phyloP scores from a whole-genome alignment of 2,888 invertebrate genomes.

The Agriopis marginaria region DNA sequence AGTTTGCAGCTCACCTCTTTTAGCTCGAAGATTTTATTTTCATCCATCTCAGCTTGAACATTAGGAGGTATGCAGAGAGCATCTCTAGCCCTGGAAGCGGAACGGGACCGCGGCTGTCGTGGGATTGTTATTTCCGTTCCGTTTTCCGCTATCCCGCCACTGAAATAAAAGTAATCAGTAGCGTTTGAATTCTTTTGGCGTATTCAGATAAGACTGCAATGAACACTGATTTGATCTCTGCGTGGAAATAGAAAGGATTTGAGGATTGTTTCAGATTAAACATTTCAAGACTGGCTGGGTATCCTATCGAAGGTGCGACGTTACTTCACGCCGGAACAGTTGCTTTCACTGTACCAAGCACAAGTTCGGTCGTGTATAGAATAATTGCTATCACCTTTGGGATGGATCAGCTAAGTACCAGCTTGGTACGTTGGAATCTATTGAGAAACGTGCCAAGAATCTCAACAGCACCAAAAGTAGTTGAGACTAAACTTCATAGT shows the following conservation, averaged over 20 bases:
- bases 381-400: no score
- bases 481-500: no score
- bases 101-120: constrained; percentile 66
- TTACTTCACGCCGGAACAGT: no score
- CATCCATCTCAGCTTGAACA: constrained; percentile 86
- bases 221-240: constrained; percentile 24
- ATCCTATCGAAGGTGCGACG: no score
- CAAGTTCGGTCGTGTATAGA: no score
- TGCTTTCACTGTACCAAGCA: no score
- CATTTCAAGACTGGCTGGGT: background rate
- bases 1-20: constrained; percentile 81
- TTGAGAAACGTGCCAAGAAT: no score
- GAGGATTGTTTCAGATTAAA: background rate
- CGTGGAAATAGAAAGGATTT: constrained; percentile 8
- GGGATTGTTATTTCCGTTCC: constrained; percentile 62
- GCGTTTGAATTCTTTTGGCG: constrained; percentile 41
- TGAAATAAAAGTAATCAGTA: constrained; percentile 53
- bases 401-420: no score
- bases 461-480: no score
- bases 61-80: constrained; percentile 76
- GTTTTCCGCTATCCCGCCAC: constrained; percentile 66
- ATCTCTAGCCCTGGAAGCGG: constrained; percentile 73
- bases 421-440: no score
- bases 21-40: constrained; percentile 87
- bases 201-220: constrained; percentile 15